A percentile compares a stretch with the other conserved stretches of the same genome.
Conservation (phyloP, 2,888 invertebrate species). For the Merodon equestris region DNA sequence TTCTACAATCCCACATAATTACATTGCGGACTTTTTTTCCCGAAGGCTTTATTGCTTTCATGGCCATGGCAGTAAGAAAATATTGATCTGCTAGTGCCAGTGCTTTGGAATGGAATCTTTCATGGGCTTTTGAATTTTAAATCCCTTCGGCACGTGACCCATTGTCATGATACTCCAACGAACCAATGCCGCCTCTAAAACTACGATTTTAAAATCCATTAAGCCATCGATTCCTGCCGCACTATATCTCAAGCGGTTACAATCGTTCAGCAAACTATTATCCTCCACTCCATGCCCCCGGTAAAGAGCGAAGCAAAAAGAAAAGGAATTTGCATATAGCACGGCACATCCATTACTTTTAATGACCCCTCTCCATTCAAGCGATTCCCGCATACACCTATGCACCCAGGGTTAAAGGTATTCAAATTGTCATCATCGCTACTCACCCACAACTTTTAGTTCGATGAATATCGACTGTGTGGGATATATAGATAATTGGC, state of each 20-base stretch:
- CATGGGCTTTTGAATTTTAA: too few species aligned
- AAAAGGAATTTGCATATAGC: constrained; percentile 50
- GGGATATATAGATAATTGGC: constrained; percentile 84
- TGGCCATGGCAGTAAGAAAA: too few species aligned
- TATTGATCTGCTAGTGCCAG: too few species aligned
- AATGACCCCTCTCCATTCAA: constrained; percentile 18
- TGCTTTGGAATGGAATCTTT: too few species aligned
- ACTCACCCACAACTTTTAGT: constrained; percentile 83
- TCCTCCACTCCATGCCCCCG: constrained; percentile 20
- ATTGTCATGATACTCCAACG: not conserved
- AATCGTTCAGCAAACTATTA: constrained; percentile 51
- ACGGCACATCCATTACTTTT: constrained; percentile 55
- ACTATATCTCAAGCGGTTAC: constrained; percentile 51
- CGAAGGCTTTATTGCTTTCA: too few species aligned
- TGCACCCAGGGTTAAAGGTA: not conserved
- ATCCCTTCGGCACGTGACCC: not conserved
- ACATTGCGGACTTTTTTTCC: too few species aligned
- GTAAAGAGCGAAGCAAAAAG: constrained; percentile 26
- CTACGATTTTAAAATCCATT: too few species aligned
- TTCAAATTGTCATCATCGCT: constrained; percentile 34
- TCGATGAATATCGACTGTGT: constrained; percentile 83
- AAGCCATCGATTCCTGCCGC: constrained; percentile 27
- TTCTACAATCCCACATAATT: constrained; percentile 32
- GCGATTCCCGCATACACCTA: not conserved
- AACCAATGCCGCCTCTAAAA: too few species aligned